Percentiles rank a stretch among this genome's conserved stretches.
Evolutionary conservation across 2,888 invertebrate species (phyloP).

Genomic region (Itoplectis maculator): DNA sequence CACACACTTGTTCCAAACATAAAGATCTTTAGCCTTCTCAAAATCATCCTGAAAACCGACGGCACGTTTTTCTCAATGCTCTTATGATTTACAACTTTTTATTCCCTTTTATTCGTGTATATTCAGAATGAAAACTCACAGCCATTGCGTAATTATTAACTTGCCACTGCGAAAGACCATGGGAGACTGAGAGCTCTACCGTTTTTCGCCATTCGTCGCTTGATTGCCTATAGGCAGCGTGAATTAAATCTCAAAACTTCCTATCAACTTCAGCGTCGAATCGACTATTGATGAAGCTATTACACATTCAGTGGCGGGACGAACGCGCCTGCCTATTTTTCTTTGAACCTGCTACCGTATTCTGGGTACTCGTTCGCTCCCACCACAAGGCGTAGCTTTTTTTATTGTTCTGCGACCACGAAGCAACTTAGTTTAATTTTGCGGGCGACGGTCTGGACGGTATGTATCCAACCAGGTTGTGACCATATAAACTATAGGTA

Average conservation of each 20-base stretch:
- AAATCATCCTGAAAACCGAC: constrained; percentile 29
- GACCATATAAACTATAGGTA: not conserved
- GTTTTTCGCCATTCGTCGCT: not conserved
- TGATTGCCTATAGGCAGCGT: not conserved
- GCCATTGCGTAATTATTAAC: not conserved
- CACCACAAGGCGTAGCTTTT: not conserved
- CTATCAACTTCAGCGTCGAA: not conserved
- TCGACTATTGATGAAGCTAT: constrained; percentile 10
- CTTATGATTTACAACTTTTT: not conserved
- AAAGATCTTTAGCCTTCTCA: constrained; percentile 33
- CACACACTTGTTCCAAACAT: constrained; percentile 42
- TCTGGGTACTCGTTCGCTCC: not conserved
- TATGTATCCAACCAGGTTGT: not conserved
- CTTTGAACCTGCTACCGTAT: not conserved
- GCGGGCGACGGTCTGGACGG: not conserved
- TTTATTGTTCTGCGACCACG: not conserved
- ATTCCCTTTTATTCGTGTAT: not conserved
- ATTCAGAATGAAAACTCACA: not conserved
- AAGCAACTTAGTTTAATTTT: not conserved
- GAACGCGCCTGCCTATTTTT: not conserved
- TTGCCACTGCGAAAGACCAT: not conserved
- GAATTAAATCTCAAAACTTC: not conserved
- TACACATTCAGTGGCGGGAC: constrained; percentile 10
- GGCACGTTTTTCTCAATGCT: not conserved
- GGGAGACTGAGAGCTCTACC: not conserved